phyloP scores from a whole-genome alignment of 2,113 vertebrate genomes.

The Melanotaenia duboulayi region DNA sequence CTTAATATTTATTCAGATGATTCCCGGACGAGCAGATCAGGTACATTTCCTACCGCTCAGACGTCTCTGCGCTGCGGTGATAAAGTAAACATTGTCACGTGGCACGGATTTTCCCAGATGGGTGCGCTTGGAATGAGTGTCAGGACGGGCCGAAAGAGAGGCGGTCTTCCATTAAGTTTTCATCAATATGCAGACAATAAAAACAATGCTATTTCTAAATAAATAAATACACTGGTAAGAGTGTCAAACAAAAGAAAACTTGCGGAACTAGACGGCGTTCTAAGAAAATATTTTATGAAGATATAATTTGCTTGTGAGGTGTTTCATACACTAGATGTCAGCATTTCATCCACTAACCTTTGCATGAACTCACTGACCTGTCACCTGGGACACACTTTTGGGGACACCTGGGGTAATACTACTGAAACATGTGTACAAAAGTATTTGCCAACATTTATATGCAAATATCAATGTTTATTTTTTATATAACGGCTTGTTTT shows the following conservation, averaged over 20 bases:
- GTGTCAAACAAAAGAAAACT: neutral
- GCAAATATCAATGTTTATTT: too few species aligned
- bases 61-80: neutral
- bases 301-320: too few species aligned
- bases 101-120: constrained; percentile 30
- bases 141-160: neutral
- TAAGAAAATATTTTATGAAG: neutral
- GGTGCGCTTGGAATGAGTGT: neutral
- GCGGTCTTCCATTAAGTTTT: neutral
- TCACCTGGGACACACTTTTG: too few species aligned
- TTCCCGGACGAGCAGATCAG: neutral
- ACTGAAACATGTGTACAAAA: too few species aligned
- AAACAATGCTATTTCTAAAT: too few species aligned
- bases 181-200: neutral
- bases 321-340: constrained; percentile 41
- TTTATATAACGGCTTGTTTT: too few species aligned
- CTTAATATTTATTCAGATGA: neutral
- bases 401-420: too few species aligned
- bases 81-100: constrained; percentile 75
- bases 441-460: too few species aligned
- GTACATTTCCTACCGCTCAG: neutral
- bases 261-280: neutral
- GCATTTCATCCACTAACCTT: neutral
- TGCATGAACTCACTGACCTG: neutral
- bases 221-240: too few species aligned